Evolutionary conservation across 2,888 invertebrate genomes (phyloP).

Genomic region (Morpho helenor): DNA sequence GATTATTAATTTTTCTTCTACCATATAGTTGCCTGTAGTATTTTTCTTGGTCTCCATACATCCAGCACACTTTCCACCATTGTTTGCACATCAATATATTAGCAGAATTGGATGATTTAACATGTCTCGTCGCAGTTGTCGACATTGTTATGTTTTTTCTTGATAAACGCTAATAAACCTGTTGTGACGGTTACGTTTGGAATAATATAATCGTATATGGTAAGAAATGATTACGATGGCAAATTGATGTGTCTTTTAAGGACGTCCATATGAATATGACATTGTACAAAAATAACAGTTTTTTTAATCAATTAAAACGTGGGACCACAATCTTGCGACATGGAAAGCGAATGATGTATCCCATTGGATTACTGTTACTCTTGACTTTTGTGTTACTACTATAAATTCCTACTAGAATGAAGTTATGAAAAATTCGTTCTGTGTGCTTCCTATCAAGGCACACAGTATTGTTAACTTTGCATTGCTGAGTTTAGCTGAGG

Average conservation of each 20-base stretch:
- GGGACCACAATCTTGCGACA: too few relatives aligned
- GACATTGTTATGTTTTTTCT: conserved; percentile 56
- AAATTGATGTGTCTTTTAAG: conserved; percentile 13
- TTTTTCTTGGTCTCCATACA: conserved; percentile 91
- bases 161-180: conserved; percentile 21
- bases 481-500: too few relatives aligned
- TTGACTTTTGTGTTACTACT: too few relatives aligned
- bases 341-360: too few relatives aligned
- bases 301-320: neutral
- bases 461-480: too few relatives aligned
- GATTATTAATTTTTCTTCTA: conserved; percentile 67
- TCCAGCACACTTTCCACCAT: conserved; percentile 95
- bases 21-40: conserved; percentile 91
- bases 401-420: too few relatives aligned
- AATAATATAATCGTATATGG: conserved; percentile 20
- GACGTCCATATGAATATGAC: conserved; percentile 5
- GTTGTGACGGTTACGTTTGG: conserved; percentile 23
- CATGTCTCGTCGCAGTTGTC: conserved; percentile 71
- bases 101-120: conserved; percentile 79
- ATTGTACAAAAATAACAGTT: neutral
- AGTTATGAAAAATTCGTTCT: too few relatives aligned
- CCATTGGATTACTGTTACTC: too few relatives aligned
- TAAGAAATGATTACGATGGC: conserved; percentile 16
- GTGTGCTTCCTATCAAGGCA: too few relatives aligned
- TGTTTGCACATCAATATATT: conserved; percentile 91